A percentile compares a stretch with the other conserved stretches of the same genome.
Conservation (phyloP, 92 coral and sea anemone genomes). For the Bergia puertoricense region DNA sequence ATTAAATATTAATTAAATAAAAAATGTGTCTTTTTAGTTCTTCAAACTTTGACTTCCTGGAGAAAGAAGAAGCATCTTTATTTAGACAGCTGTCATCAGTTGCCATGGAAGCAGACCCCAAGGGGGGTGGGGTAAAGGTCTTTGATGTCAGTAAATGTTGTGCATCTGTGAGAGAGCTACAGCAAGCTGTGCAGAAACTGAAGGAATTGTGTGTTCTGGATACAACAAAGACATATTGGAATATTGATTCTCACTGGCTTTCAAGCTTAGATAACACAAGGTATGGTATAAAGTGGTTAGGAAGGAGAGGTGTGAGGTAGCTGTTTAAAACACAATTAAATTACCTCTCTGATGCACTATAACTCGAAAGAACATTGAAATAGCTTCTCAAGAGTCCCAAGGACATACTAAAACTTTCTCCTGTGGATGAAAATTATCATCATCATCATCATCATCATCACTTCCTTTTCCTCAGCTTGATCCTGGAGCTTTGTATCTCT, state of each 20-base stretch:
- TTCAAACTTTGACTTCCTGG: slow-evolving; percentile 75
- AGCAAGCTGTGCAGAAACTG: slow-evolving; percentile 72
- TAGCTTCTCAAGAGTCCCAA: no score
- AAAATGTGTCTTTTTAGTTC: slow-evolving; percentile 57
- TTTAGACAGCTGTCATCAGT: slow-evolving; percentile 77
- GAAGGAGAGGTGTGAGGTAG: not conserved
- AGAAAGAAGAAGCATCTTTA: slow-evolving; percentile 83
- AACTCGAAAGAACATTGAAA: not conserved
- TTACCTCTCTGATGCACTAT: not conserved
- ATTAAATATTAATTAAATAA: not conserved
- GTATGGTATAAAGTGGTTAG: slow-evolving; percentile 34
- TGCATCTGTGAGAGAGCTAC: slow-evolving; percentile 73
- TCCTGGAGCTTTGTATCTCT: no score
- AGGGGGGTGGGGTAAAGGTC: slow-evolving; percentile 71
- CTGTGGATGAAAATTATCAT: no score
- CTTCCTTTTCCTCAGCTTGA: no score
- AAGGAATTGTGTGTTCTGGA: slow-evolving; percentile 89
- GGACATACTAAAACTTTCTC: no score
- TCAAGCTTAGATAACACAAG: slow-evolving; percentile 86
- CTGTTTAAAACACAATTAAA: not conserved
- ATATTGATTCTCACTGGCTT: slow-evolving; percentile 83
- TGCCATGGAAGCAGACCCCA: slow-evolving; percentile 74
- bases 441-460: no score
- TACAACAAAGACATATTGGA: slow-evolving; percentile 86
- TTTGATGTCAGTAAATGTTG: slow-evolving; percentile 73